phyloP scores from a whole-genome alignment of 2,888 invertebrate species.

The Leptopilina myrica region DNA sequence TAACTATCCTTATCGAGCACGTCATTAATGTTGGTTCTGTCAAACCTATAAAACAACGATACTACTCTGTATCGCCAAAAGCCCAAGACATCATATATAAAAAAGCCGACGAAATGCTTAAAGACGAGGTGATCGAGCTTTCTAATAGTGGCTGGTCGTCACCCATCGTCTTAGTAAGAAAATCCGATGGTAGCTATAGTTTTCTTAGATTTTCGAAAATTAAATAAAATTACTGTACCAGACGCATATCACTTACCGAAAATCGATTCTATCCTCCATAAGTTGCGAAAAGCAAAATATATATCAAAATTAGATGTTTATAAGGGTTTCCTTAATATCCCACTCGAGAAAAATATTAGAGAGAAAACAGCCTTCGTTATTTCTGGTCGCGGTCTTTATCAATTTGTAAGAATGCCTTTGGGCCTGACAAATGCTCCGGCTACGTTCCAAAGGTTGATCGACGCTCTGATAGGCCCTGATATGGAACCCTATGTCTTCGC shows the following conservation, averaged over 20 bases:
- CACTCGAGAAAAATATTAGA: constrained; percentile 42
- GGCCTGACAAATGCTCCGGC: constrained; percentile 53
- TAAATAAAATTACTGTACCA: constrained; percentile 27
- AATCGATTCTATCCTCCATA: constrained; percentile 33
- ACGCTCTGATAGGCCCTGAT: constrained; percentile 55
- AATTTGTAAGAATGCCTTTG: constrained; percentile 52
- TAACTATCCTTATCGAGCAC: constrained; percentile 38
- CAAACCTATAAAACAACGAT: neutral
- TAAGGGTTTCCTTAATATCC: constrained; percentile 43
- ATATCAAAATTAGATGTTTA: neutral
- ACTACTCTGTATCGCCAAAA: constrained; percentile 37
- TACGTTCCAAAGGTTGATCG: constrained; percentile 55
- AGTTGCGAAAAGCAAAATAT: constrained; percentile 29
- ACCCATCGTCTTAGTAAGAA: constrained; percentile 37
- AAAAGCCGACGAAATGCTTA: constrained; percentile 67
- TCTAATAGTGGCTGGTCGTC: constrained; percentile 36
- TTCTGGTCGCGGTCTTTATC: constrained; percentile 55
- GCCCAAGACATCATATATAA: constrained; percentile 35
- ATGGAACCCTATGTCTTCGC: constrained; percentile 49
- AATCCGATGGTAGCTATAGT: constrained; percentile 24
- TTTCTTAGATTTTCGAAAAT: constrained; percentile 43
- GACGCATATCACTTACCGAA: constrained; percentile 45
- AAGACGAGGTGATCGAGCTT: constrained; percentile 57
- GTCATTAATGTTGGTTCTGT: neutral
- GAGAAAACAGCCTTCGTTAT: constrained; percentile 58